Base-by-base conservation (phyloP, 2,888 invertebrate genomes). In the Drosophila recens region DNA sequence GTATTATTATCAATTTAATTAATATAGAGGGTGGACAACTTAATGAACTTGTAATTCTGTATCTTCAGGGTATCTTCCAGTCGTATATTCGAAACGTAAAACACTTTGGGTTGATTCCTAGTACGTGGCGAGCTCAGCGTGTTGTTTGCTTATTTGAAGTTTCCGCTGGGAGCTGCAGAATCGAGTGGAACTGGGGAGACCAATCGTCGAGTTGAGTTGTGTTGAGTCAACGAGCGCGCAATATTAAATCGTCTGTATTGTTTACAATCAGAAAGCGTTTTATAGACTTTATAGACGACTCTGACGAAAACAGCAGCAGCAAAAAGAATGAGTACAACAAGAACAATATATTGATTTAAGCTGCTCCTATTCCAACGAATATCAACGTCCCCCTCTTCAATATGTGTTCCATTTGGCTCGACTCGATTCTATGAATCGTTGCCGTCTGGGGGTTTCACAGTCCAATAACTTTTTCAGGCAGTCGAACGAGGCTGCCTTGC, bases 161-260 rank as follows among this genome's bases (percentile, higher is more conserved):
- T 79, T 74, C 79, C 80, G 67, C 67, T 67, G 80, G 71, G 80
- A 74, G 66, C 66, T 46, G 62, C 34, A 43, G 78, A 54, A 38
- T 53, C 62, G 77, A 71, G 58, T 58, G 67, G 56, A 72, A 45
- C 77, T 72, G 62, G 75, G 75, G 76, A 67, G 67, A 67, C 57
- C 72, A 61, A 75, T 74, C 73, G 64, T 68, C 56, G 72, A 62
- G 63, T 53, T 73, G 63, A 52, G 51, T 27, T 36, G 56, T 46
- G 43, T 30, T n/a, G 40, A 71, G 59, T 72, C 84, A 87, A 82
- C 82, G 76, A 81, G 82, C 87, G 79, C 74, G 79, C 87, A 85
- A 88, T 85, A 88, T 88, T 86, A 88, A 86, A 86, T 86, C 85
- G 85, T 86, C 80, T 86, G 87, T 88, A 86, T 86, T 86, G 85